Conservation (phyloP, 2,888 invertebrate genomes). For the Platycheirus albimanus region DNA sequence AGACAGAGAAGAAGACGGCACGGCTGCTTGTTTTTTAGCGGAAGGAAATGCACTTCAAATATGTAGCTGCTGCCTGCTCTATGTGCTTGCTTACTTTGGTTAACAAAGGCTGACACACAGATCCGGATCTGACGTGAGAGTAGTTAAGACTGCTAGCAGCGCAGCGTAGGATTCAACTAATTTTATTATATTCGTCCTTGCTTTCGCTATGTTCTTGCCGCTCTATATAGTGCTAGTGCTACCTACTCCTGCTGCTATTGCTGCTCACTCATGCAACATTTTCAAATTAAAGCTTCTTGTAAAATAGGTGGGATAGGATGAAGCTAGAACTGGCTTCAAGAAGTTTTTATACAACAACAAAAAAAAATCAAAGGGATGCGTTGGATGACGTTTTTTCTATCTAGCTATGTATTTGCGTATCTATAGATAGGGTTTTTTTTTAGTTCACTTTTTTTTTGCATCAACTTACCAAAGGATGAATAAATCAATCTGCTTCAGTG, state of each 20-base stretch:
- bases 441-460: conserved; percentile 46
- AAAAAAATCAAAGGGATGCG: conserved; percentile 51
- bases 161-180: conserved; percentile 55
- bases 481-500: conserved; percentile 74
- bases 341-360: conserved; percentile 6
- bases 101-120: conserved; percentile 67
- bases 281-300: conserved; percentile 63
- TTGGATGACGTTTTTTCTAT: conserved; percentile 29
- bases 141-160: conserved; percentile 54
- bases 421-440: neutral
- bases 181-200: conserved; percentile 61
- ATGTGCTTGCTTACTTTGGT: conserved; percentile 18
- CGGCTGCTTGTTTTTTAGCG: conserved; percentile 27
- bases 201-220: neutral
- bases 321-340: conserved; percentile 9
- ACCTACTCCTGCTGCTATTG: conserved; percentile 27
- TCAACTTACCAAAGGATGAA: conserved; percentile 69
- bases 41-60: conserved; percentile 63
- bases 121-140: conserved; percentile 63
- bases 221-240: conserved; percentile 19
- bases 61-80: conserved; percentile 4
- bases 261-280: conserved; percentile 68
- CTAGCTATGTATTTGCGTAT: no score
- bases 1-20: conserved; percentile 23
- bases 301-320: conserved; percentile 17